Base-by-base conservation (phyloP, 2,888 invertebrate genomes). In the Amphimallon solstitiale region DNA sequence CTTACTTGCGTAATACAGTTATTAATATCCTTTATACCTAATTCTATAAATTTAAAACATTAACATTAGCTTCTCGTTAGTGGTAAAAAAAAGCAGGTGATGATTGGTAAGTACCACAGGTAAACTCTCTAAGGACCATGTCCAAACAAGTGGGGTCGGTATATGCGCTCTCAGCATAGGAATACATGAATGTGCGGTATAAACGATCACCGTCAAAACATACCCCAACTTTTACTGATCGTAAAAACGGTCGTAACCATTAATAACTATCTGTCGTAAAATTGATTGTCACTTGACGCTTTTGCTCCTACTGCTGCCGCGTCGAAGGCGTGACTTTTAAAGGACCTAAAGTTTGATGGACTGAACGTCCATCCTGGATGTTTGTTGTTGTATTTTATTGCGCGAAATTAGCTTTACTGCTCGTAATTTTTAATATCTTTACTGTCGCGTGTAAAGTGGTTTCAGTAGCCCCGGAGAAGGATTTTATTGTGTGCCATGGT, bases 221-320 rank as follows among this genome's bases (percentile, higher is more conserved):
- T 59, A 76, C 77, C 76, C 74, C 74, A 79, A 84, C 84, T 84
- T 86, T 85, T 85, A 86, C 81, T 75, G 80, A 77, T 84, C 85
- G 84, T 85, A 85, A 86, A 73, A 85, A 82, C 77, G 79, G 80
- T 82, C 83, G 83, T 85, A 84, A 85, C 84, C 84, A 84, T 85
- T 85, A 85, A 85, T 85, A 85, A 85, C 83, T 83, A 84, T 84
- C 83, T 82, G 76, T 78, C 85, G 84, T 85, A 85, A 85, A 85
- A 85, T 83, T 83, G 83, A 85, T 85, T 84, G 83, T 81, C 82
- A 84, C n/a, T 85, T 84, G 84, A 85, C 85, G 85, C 84, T 83
- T 84, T 83, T 82, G 80, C 82, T 83, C 80, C 81, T 80, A 82
- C 80, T 35, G 6, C 2, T 34, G 3, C 19, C 56, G 29, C 29